These are phyloP conservation scores for Oreochromis mossambicus DNA, from an alignment of 2,797 vertebrate species.

Conservation along the genomic window DNA sequence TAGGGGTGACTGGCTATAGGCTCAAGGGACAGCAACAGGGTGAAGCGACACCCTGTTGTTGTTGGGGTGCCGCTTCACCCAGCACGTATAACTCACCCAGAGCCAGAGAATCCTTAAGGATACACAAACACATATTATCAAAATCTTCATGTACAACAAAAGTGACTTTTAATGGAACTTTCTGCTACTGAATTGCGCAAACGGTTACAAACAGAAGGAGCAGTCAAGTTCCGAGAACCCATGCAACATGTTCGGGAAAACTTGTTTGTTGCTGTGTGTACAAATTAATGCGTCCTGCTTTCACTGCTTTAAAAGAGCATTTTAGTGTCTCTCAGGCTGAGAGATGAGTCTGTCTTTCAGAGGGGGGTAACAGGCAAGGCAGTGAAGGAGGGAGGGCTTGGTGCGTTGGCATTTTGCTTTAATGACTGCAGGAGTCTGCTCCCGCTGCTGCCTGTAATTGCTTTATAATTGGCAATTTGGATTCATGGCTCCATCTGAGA, in stretches of 20 bases:
- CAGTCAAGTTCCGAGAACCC: neutral
- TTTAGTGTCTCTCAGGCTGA: slow-evolving; percentile 46
- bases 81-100: slow-evolving; percentile 20
- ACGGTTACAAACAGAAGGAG: slow-evolving; percentile 11
- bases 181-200: neutral
- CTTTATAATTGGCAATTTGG: slow-evolving; percentile 82
- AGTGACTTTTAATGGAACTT: neutral
- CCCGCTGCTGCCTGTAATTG: slow-evolving; percentile 78
- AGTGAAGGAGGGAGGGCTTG: slow-evolving; percentile 41
- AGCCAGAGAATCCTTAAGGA: neutral
- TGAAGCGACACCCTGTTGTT: slow-evolving; percentile 7
- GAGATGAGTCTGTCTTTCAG: slow-evolving; percentile 43
- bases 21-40: neutral
- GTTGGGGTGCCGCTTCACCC: slow-evolving; percentile 7
- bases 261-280: slow-evolving; percentile 8
- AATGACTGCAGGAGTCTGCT: slow-evolving; percentile 74
- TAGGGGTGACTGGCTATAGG: neutral
- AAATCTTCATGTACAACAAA: slow-evolving; percentile 42
- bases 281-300: slow-evolving; percentile 10
- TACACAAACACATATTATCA: neutral
- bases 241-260: slow-evolving; percentile 7
- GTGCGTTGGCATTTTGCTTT: slow-evolving; percentile 74
- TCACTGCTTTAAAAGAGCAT: slow-evolving; percentile 37
- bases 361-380: slow-evolving; percentile 36
- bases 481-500: slow-evolving; percentile 78